Conservation (phyloP, 1,140 invertebrate species). For the Zaprionus camerounensis region DNA sequence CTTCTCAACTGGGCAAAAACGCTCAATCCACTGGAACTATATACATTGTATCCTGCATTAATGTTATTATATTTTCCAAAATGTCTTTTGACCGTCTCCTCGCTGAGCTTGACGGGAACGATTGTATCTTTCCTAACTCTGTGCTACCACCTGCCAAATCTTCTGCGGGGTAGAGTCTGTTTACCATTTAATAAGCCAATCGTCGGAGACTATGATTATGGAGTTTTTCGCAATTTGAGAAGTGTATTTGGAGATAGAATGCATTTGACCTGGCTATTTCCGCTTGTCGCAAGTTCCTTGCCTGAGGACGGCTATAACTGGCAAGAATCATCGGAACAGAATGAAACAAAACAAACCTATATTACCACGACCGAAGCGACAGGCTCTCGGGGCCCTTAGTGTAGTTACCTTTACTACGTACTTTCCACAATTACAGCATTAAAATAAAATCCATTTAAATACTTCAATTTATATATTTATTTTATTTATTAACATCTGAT, state of each 20-base stretch:
- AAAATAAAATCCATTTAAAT: too few relatives aligned
- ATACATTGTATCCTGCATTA: background rate
- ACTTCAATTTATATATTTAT: too few relatives aligned
- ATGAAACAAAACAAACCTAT: background rate
- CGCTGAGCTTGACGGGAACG: conserved; percentile 88
- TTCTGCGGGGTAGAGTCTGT: conserved; percentile 18
- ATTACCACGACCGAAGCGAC: too few relatives aligned
- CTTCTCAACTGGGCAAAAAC: background rate
- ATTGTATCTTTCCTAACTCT: conserved; percentile 85
- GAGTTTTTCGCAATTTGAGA: conserved; percentile 88
- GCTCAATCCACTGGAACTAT: background rate
- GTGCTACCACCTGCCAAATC: conserved; percentile 88
- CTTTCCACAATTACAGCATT: too few relatives aligned
- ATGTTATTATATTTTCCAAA: conserved; percentile 23
- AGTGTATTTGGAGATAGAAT: conserved; percentile 90
- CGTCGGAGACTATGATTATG: conserved; percentile 87
- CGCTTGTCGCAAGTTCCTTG: background rate
- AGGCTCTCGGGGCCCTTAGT: too few relatives aligned
- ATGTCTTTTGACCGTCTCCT: conserved; percentile 87
- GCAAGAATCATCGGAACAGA: conserved; percentile 59
- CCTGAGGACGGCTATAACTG: conserved; percentile 21
- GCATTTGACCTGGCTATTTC: conserved; percentile 87
- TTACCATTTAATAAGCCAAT: conserved; percentile 17
- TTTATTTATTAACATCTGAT: too few relatives aligned
- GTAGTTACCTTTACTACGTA: too few relatives aligned